Evolutionary conservation across 2,797 vertebrate species (phyloP), one percentile per base, ranked within the genome.

Genomic region (Eupleurogrammus muticus): DNA sequence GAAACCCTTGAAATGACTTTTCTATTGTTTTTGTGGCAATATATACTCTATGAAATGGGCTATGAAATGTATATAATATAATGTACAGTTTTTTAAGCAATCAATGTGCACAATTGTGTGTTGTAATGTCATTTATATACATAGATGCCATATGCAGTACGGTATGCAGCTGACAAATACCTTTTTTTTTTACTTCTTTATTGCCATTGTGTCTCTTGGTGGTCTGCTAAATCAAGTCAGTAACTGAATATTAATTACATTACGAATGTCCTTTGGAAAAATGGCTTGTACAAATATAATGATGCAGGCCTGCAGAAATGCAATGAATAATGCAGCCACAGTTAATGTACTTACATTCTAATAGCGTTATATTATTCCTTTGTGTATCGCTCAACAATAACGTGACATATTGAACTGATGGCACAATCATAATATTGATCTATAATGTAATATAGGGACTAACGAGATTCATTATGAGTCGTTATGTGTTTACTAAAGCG

Each of bases 321-420:
- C 52, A 19, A 67, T 85, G 48, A 77, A 80, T 80, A 65, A 80
- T 83, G 35, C 24, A 62, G 73, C 77, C 74, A 79, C 71, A 5
- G 59, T 75, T 84, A 66, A 83, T 83, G 55, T 64, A 66, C 59
- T 13, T 58, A 38, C 35, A 38, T 75, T 66, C 63, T 53, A 19
- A 60, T 56, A 52, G 47, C 32, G 66, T 63, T 5, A 7, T 67
- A 28, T 76, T 48, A 68, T 79, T 74, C 66, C 59, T 64, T 54
- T 14, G 50, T 49, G 65, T 70, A 55, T 42, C 28, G 47, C n/a
- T 42, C 17, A 5, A 49, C 59, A 14, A 35, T 35, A 60, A 28
- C 4, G 9, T n/a, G 28, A 5, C 10, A 5, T 48, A 1, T 57
- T 38, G 21, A 10, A 51, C 60, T 32, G 6, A 28, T n/a, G 51